Evolutionary conservation across 2,113 vertebrate genomes (phyloP).

Genomic region (Miniopterus natalensis): DNA sequence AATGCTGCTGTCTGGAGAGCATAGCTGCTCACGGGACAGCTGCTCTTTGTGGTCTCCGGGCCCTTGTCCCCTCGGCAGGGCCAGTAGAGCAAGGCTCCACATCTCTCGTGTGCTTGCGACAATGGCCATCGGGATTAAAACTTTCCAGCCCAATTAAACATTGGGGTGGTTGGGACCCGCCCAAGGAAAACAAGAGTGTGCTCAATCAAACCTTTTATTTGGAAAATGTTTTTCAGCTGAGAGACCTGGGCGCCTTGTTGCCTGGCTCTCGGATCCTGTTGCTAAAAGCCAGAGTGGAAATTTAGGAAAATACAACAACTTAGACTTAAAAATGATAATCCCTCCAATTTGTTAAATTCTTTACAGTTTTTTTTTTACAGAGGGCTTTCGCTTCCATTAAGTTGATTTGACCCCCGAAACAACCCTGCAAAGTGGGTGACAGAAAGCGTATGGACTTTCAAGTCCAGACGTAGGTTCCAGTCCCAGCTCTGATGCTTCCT

Average conservation of each 20-base stretch:
- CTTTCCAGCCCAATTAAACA: conserved; percentile 74
- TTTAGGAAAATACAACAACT: conserved; percentile 59
- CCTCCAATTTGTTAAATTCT: conserved; percentile 46
- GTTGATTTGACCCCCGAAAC: not conserved
- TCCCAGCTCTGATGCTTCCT: not conserved
- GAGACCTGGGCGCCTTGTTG: conserved; percentile 34
- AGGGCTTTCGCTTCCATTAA: not conserved
- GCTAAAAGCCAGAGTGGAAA: conserved; percentile 67
- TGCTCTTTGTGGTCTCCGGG: not conserved
- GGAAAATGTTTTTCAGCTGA: conserved; percentile 78
- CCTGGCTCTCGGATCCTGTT: conserved; percentile 16
- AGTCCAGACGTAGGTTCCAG: not conserved
- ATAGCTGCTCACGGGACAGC: not conserved
- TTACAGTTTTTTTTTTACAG: conserved; percentile 43
- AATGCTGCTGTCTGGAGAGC: not conserved
- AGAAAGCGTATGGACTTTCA: not conserved
- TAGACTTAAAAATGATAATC: conserved; percentile 20
- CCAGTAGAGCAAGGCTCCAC: not conserved
- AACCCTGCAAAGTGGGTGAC: not conserved
- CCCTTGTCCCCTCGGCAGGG: not conserved
- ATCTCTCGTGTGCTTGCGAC: conserved; percentile 49
- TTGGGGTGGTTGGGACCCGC: conserved; percentile 75
- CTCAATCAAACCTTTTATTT: conserved; percentile 81
- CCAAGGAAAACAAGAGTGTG: conserved; percentile 76
- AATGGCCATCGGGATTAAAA: conserved; percentile 64